Evolutionary conservation across 2,113 vertebrate species (phyloP), one percentile per base, ranked within the genome.

Genomic region (Protobothrops mucrosquamatus): DNA sequence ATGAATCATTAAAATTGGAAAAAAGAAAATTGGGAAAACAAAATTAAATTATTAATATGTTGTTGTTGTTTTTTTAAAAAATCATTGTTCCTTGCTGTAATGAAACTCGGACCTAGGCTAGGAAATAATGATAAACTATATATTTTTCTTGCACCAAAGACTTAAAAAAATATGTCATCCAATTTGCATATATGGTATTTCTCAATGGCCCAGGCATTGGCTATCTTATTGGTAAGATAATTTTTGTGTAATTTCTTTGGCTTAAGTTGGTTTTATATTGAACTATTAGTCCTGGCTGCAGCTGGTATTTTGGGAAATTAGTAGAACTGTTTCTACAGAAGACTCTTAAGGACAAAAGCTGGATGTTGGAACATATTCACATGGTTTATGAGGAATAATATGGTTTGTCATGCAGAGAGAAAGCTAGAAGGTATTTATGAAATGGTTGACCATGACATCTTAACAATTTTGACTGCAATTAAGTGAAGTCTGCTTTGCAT

Each of bases 391-490:
- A 93, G 87, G 86, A 94, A 96, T 64, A 94, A 92, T 95, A 94
- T 93, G 92, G 93, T 88, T 93, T 52, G 88, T 24, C 43, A 95
- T 95, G 92, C 92, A 89, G 90, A 89, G 18, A 93, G 92, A 94
- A 95, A 90, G 95, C 95, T 94, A 93, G 92, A 94, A 95, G 93
- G 29, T 46, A 22, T 61, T 46, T 93, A 26, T 18, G 51, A 90
- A 95, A 55, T 64, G 48, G 39, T 51, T 96, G 89, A 88, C 92
- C 92, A 92, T 94, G 94, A 94, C 94, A 94, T 92, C 93, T 93
- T 95, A 96, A 95, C 92, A 91, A 94, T 23, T 96, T 92, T 54
- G 55, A 90, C 86, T 85, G 87, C 92, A 96, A 93, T 94, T 93
- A 95, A 61, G 57, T 95, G 91, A 94, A 0, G 0, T 93, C 92